Evolutionary conservation across 2,888 invertebrate species (phyloP).

Genomic region (Ophion ventricosus): DNA sequence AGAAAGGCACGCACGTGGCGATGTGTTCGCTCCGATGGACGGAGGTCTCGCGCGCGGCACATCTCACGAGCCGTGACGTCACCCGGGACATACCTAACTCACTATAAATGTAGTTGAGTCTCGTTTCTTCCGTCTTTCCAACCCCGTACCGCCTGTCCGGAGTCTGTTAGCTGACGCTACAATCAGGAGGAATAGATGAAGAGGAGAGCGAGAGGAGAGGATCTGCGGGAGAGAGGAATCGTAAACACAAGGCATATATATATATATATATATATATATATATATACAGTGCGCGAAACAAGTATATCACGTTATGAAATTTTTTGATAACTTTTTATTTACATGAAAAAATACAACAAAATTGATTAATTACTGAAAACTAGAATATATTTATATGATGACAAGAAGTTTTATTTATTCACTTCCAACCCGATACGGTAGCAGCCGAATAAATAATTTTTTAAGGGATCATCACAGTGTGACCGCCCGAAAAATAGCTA

Average conservation of each 20-base stretch:
- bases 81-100: slow-evolving; percentile 64
- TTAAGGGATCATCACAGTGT: too few relatives aligned
- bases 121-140: slow-evolving; percentile 22
- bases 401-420: too few relatives aligned
- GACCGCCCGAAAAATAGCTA: too few relatives aligned
- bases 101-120: slow-evolving; percentile 65
- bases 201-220: slow-evolving; percentile 33
- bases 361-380: too few relatives aligned
- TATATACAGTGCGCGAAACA: too few relatives aligned
- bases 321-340: too few relatives aligned
- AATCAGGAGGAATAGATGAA: slow-evolving; percentile 20
- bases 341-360: too few relatives aligned
- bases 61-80: slow-evolving; percentile 61
- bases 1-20: slow-evolving; percentile 52
- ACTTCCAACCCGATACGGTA: too few relatives aligned
- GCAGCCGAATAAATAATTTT: too few relatives aligned
- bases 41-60: slow-evolving; percentile 38
- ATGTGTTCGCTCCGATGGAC: slow-evolving; percentile 42
- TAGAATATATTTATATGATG: too few relatives aligned
- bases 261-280: background rate
- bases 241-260: slow-evolving; percentile 10
- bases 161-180: slow-evolving; percentile 44
- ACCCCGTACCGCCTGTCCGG: slow-evolving; percentile 30
- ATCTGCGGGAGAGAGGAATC: slow-evolving; percentile 49
- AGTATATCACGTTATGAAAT: too few relatives aligned